These are phyloP conservation scores for Clitarchus hookeri DNA, from an alignment of 2,888 invertebrate species.

Conservation along the genomic window DNA sequence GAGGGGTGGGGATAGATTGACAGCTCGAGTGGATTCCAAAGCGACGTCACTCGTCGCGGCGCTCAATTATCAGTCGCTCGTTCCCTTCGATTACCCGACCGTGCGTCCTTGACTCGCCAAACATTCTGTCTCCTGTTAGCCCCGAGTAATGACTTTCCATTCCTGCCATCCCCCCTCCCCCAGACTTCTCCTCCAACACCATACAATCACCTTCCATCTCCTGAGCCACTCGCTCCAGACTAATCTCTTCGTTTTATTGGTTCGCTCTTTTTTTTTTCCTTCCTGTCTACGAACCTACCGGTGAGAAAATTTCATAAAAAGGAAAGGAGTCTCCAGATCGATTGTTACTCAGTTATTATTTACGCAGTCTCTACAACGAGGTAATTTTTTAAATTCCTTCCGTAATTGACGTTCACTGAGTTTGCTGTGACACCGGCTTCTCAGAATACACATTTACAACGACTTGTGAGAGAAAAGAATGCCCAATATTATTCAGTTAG, in stretches of 20 bases:
- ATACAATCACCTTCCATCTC: not conserved
- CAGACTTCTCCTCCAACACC: not conserved
- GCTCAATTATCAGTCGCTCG: not conserved
- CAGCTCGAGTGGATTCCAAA: constrained; percentile 14
- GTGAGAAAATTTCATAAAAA: too few species aligned
- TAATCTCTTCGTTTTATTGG: not conserved
- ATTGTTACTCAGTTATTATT: too few species aligned
- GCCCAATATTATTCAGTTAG: too few species aligned
- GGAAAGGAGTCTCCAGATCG: too few species aligned
- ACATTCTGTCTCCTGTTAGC: not conserved
- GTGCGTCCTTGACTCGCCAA: not conserved
- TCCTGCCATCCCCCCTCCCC: not conserved
- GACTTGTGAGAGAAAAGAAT: too few species aligned
- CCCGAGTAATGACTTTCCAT: not conserved
- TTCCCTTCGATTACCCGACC: not conserved
- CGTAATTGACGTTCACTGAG: too few species aligned
- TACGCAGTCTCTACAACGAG: too few species aligned
- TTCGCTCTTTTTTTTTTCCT: not conserved
- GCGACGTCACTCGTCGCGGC: not conserved
- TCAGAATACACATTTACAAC: too few species aligned
- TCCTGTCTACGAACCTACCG: too few species aligned
- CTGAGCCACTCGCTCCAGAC: not conserved
- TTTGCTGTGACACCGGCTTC: too few species aligned
- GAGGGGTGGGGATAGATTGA: not conserved
- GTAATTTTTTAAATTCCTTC: too few species aligned